phyloP scores from a whole-genome alignment of 2,888 invertebrate species.

The Aspidapion aeneum region DNA sequence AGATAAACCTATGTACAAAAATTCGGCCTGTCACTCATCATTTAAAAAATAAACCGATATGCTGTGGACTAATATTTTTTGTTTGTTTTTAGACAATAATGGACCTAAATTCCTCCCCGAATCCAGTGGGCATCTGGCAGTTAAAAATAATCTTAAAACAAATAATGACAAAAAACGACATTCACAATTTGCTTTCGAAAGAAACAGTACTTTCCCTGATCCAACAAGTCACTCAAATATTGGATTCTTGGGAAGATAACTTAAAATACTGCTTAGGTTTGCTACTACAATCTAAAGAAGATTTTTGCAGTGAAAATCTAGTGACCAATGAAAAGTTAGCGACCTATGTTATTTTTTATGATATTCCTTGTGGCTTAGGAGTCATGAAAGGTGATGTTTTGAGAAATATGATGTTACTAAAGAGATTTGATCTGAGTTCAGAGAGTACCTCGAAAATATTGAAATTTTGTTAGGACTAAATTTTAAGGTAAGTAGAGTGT shows the following conservation, averaged over 20 bases:
- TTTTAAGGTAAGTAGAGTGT: too few species aligned
- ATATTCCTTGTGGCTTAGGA: constrained; percentile 50
- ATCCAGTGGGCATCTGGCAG: constrained; percentile 67
- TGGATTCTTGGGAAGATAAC: constrained; percentile 55
- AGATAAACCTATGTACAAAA: too few species aligned
- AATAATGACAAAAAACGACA: constrained; percentile 42
- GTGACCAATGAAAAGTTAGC: constrained; percentile 46
- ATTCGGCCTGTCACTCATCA: too few species aligned
- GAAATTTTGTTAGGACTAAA: constrained; percentile 12
- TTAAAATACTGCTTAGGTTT: constrained; percentile 43
- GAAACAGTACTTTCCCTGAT: constrained; percentile 61
- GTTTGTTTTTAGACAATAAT: constrained; percentile 37
- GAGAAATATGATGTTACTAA: constrained; percentile 32
- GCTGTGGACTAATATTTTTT: too few species aligned
- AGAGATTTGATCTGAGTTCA: constrained; percentile 17
- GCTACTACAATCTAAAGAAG: constrained; percentile 43
- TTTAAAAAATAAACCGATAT: too few species aligned
- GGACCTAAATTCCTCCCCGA: constrained; percentile 48
- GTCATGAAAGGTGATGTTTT: constrained; percentile 38
- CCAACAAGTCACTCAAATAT: constrained; percentile 53
- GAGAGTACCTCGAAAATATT: constrained; percentile 25
- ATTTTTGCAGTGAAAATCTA: constrained; percentile 43
- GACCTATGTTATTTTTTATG: constrained; percentile 57
- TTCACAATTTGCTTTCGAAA: constrained; percentile 52
- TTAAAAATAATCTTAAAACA: constrained; percentile 62